Conservation (phyloP, 2,113 vertebrate genomes). For the Pyrgilauda ruficollis region DNA sequence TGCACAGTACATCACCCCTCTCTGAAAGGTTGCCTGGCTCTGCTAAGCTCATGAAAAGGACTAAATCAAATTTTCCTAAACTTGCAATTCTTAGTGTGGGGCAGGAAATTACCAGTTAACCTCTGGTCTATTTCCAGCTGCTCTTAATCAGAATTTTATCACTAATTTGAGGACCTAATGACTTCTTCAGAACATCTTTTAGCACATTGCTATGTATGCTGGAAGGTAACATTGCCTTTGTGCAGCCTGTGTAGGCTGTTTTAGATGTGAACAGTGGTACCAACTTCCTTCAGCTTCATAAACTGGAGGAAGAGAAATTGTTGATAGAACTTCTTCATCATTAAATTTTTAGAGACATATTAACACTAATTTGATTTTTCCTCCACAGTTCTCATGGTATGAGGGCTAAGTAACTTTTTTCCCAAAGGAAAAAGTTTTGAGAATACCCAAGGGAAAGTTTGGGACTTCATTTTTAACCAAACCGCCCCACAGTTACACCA, state of each 20-base stretch:
- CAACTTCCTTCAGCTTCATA: neutral
- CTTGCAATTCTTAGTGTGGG: neutral
- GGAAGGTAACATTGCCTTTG: neutral
- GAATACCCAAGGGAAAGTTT: neutral
- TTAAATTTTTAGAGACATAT: neutral
- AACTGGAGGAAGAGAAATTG: neutral
- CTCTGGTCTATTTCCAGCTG: neutral
- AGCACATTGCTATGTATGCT: neutral
- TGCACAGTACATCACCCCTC: neutral
- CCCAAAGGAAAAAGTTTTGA: neutral
- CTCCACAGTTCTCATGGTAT: neutral
- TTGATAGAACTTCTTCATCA: neutral
- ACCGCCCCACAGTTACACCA: neutral
- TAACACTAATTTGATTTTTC: neutral
- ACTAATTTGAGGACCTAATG: neutral
- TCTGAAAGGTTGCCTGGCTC: neutral
- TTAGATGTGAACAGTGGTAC: neutral
- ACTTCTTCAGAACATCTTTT: neutral
- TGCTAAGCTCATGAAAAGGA: neutral
- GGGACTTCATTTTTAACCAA: neutral
- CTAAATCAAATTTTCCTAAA: neutral
- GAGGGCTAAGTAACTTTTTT: neutral
- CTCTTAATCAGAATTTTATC: neutral
- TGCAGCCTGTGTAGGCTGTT: neutral
- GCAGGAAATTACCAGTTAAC: constrained; percentile 24